Evolutionary conservation across 2,888 invertebrate species (phyloP), one percentile per base, ranked within the genome.

Genomic region (Isotomurus palustris): DNA sequence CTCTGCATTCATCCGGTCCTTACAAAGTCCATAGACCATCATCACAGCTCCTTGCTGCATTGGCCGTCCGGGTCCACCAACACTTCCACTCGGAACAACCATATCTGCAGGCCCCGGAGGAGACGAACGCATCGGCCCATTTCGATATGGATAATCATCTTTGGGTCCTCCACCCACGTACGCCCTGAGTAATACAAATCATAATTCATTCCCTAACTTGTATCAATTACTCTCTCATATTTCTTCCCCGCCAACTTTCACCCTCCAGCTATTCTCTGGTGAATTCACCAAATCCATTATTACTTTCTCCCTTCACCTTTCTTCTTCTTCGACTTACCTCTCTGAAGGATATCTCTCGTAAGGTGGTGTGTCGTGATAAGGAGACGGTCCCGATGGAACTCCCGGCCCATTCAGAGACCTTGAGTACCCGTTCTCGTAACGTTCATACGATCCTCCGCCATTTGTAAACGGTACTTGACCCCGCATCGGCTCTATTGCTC

Each of bases 21-120:
- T 87, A 76, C 94, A 91, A 65, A 99, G 81, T 2, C 96, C 96
- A 78, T 99, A 97, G 56, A 97, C 93, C 96, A 97, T 96, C 81
- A 96, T 87, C 62, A 97, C 96, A 49, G 91, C 87, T 50, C 90
- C 91, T 74, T 90, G 86, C 73, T 83, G 84, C 67, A 70, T 70
- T 19, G 73, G 74, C 38, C 70, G 71, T 27, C 72, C 73, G 12
- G 70, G 67, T 45, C 70, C 67, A 38, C 67, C 66, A 24, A 58
- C 67, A 49, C 60, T 58, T 19, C 65, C 67, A 36, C 65, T 64
- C 36, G 68, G 54, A 56, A 65, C 54, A 35, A 62, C 70, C 56
- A 59, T 55, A 58, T 62, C 66, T 41, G 60, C 67, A 45, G 66
- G 58, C 43, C 63, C 64, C 38, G 67, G 66, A 36, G 70, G 67